Percentiles rank a stretch among this genome's conserved stretches.
phyloP scores from a whole-genome alignment of 1,140 invertebrate genomes.

The Sinonovacula constricta region DNA sequence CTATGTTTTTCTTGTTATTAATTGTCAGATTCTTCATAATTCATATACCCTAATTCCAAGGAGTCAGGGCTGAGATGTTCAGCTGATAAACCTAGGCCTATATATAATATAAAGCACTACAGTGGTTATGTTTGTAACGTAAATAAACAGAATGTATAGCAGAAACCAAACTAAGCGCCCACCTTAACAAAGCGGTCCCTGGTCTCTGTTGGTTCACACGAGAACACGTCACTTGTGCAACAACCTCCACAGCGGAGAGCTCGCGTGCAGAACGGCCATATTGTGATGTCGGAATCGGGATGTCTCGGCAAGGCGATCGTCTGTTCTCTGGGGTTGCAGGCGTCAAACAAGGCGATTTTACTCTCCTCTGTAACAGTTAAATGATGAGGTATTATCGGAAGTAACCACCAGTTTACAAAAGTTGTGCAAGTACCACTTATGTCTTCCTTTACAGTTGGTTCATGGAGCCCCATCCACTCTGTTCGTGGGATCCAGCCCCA shows the following conservation, averaged over 20 bases:
- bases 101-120: too few species aligned
- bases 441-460: too few species aligned
- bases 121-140: not conserved
- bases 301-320: constrained; percentile 44
- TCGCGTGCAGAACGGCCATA: constrained; percentile 47
- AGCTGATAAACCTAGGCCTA: too few species aligned
- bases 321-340: constrained; percentile 31
- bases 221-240: constrained; percentile 47
- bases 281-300: constrained; percentile 31
- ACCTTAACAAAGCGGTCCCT: constrained; percentile 31
- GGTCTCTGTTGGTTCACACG: constrained; percentile 42
- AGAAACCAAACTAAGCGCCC: not conserved
- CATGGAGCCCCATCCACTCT: too few species aligned
- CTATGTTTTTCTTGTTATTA: too few species aligned
- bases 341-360: constrained; percentile 38
- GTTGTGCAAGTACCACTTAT: too few species aligned
- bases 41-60: too few species aligned
- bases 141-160: not conserved
- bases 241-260: constrained; percentile 43
- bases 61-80: too few species aligned
- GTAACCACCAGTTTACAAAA: too few species aligned
- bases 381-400: too few species aligned
- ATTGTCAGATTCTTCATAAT: too few species aligned
- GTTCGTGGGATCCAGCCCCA: too few species aligned
- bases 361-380: not conserved